Percentiles rank a stretch among this genome's conserved stretches.
phyloP scores from a whole-genome alignment of 1,140 invertebrate genomes.

The Mylabris phalerata region DNA sequence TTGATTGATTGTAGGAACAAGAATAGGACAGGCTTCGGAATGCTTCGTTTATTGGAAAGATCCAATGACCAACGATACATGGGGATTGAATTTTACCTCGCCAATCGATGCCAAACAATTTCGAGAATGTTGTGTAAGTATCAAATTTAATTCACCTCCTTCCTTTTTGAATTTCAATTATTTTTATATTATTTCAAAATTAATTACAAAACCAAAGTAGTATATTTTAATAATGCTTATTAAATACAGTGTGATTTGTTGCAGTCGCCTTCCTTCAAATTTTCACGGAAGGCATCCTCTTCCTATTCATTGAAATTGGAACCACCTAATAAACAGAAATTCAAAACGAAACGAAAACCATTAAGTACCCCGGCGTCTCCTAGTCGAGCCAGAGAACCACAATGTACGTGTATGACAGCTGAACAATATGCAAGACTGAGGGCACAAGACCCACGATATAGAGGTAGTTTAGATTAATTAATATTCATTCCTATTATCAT shows the following conservation, averaged over 20 bases:
- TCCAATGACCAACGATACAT: slow-evolving; percentile 93
- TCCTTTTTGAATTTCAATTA: neutral
- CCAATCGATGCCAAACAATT: slow-evolving; percentile 96
- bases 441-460: slow-evolving; percentile 76
- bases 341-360: slow-evolving; percentile 79
- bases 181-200: too few species aligned
- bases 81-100: slow-evolving; percentile 96
- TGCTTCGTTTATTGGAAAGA: slow-evolving; percentile 99
- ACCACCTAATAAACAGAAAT: slow-evolving; percentile 76
- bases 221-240: slow-evolving; percentile 34
- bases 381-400: slow-evolving; percentile 76
- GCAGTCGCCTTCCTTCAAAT: slow-evolving; percentile 95
- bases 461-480: slow-evolving; percentile 44
- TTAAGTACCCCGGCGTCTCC: slow-evolving; percentile 91
- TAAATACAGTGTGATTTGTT: slow-evolving; percentile 55
- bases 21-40: slow-evolving; percentile 94
- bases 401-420: slow-evolving; percentile 92
- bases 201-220: neutral
- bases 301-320: slow-evolving; percentile 93
- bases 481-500: neutral
- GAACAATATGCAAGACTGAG: slow-evolving; percentile 82
- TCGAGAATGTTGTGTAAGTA: slow-evolving; percentile 94
- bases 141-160: neutral
- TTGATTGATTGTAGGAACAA: slow-evolving; percentile 65
- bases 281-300: slow-evolving; percentile 92